Evolutionary conservation across 2,888 invertebrate genomes (phyloP).

Genomic region (Coecobrya sp.): DNA sequence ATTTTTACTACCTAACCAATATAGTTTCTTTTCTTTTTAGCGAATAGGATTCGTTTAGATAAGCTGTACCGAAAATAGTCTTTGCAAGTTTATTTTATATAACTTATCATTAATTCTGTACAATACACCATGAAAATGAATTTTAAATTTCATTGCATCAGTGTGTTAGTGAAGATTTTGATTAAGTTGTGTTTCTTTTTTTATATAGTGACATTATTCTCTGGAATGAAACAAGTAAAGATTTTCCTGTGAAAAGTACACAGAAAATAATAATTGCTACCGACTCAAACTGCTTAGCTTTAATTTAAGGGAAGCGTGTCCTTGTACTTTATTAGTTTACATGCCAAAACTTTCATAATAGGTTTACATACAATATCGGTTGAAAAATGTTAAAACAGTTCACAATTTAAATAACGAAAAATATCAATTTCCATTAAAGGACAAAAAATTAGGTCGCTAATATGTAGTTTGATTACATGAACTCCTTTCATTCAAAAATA

Average conservation of each 20-base stretch:
- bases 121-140: neutral
- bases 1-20: neutral
- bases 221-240: slow-evolving; percentile 58
- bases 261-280: neutral
- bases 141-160: too few species aligned
- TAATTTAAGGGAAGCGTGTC: neutral
- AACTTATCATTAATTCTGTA: neutral
- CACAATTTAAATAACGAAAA: too few species aligned
- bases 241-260: neutral
- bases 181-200: neutral
- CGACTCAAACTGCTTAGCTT: neutral
- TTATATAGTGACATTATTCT: neutral
- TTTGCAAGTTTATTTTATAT: slow-evolving; percentile 38
- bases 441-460: too few species aligned
- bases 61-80: slow-evolving; percentile 68
- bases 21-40: neutral
- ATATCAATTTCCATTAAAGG: too few species aligned
- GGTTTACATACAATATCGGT: neutral
- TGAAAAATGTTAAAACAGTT: too few species aligned
- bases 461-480: too few species aligned
- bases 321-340: neutral
- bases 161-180: neutral
- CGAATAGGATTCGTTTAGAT: slow-evolving; percentile 6
- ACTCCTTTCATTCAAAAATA: too few species aligned
- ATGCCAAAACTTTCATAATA: neutral